Base-by-base conservation (phyloP, 2,888 invertebrate species). In the Eucriotettix oculatus region DNA sequence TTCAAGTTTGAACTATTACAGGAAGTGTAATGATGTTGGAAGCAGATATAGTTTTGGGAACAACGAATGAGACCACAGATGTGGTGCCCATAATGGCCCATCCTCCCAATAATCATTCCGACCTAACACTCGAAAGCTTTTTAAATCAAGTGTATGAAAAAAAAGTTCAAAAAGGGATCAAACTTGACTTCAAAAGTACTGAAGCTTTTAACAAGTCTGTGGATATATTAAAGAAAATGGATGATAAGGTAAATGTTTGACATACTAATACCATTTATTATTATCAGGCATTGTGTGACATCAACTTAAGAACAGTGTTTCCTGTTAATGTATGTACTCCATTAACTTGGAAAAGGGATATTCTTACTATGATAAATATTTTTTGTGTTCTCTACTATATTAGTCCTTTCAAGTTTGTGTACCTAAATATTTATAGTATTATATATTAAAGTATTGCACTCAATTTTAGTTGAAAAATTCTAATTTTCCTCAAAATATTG, bases 121-220 rank as follows among this genome's bases (percentile, higher is more conserved):
- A 93, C 72, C 76, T 94, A 48, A 81, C 86, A 1, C 76, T 94
- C 17, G 76, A 82, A 1, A 78, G 81, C 16, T 94, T 93, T 76
- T 73, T 94, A 10, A 70, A 74, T 3, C 74, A 76, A 0, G 82
- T 85, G 48, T 72, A 80, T 14, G 71, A 74, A 12, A 73, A 77
- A 55, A 66, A 62, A 65, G 78, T 79, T 68, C 75, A 75, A 53
- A 71, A 70, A n/a, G 55, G 55, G 0, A 81, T 92, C 1, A 95
- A 95, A 71, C 74, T 95, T 54, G 93, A 94, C 73, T 93, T 94
- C 70, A 94, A 94, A 72, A 79, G 81, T 1, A 83, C 85, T 54
- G 85, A 86, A 55, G 88, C 86, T 0, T 86, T 85, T 68, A 76
- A 80, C 60, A 75, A 74, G 52, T 80, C 86, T 7, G 73, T 79